Conservation (phyloP, 2,888 invertebrate species). For the Spilosoma lubricipeda region DNA sequence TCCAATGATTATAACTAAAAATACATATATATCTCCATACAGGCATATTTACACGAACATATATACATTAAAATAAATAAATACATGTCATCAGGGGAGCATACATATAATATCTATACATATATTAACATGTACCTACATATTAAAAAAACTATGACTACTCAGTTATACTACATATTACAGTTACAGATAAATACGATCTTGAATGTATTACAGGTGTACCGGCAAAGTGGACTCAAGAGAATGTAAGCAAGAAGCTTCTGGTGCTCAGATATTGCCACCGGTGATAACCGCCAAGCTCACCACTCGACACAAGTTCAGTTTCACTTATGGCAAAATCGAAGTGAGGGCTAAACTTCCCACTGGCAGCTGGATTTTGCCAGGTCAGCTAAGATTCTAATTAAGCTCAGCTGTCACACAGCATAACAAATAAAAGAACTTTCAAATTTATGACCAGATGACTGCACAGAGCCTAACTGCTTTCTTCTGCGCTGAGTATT, state of each 20-base stretch:
- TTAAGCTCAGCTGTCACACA: background rate
- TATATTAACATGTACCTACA: too few relatives aligned
- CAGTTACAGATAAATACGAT: background rate
- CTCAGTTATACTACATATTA: too few relatives aligned
- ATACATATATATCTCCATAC: too few relatives aligned
- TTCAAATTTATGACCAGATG: too few relatives aligned
- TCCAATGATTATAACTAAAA: too few relatives aligned
- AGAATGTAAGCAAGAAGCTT: constrained; percentile 80
- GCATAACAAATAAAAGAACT: background rate
- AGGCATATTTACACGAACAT: too few relatives aligned
- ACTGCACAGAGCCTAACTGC: too few relatives aligned
- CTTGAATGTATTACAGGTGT: constrained; percentile 68
- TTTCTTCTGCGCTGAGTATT: too few relatives aligned
- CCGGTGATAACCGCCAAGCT: constrained; percentile 89
- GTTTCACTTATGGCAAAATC: constrained; percentile 89
- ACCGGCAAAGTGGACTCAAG: constrained; percentile 75
- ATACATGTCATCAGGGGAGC: too few relatives aligned
- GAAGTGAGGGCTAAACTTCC: constrained; percentile 91
- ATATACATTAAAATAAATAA: too few relatives aligned
- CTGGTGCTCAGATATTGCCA: constrained; percentile 87
- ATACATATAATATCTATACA: too few relatives aligned
- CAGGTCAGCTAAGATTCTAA: constrained; percentile 81
- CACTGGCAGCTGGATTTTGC: constrained; percentile 91
- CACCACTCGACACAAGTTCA: constrained; percentile 88
- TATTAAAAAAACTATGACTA: too few relatives aligned